Evolutionary conservation across 2,888 invertebrate species (phyloP).

Genomic region (Eristalis arbustorum): DNA sequence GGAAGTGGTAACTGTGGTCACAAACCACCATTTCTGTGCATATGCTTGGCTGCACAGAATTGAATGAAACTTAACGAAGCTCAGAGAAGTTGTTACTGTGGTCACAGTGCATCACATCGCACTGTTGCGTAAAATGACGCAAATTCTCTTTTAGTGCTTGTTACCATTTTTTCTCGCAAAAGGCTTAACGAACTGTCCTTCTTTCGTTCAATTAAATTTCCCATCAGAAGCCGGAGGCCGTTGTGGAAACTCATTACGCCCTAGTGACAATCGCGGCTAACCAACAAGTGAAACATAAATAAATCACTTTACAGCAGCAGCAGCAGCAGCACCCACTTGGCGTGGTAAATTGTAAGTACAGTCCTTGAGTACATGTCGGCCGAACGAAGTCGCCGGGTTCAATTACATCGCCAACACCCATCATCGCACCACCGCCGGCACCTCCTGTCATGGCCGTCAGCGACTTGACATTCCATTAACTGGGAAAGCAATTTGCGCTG

Average conservation of each 20-base stretch:
- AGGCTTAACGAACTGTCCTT: no score
- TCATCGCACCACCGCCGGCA: not conserved
- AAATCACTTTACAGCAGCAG: conserved; percentile 15
- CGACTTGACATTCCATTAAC: conserved; percentile 55
- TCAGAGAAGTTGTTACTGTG: no score
- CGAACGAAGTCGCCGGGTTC: conserved; percentile 3
- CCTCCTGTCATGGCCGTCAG: conserved; percentile 13
- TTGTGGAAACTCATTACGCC: not conserved
- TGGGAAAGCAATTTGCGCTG: conserved; percentile 31
- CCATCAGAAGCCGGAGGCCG: no score
- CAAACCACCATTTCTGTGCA: no score
- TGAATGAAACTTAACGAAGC: no score
- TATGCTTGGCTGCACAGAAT: no score
- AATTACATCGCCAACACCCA: conserved; percentile 36
- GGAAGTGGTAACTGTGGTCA: no score
- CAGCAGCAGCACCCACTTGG: not conserved
- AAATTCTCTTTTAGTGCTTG: no score
- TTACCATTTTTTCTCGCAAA: no score
- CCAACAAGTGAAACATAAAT: not conserved
- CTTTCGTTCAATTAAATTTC: no score
- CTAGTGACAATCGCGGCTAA: not conserved
- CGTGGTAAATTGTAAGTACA: not conserved
- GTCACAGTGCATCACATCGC: no score
- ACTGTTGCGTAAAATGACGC: no score
- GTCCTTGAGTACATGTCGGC: not conserved